Evolutionary conservation across 2,113 vertebrate species (phyloP).

Genomic region (Pteropus alecto): DNA sequence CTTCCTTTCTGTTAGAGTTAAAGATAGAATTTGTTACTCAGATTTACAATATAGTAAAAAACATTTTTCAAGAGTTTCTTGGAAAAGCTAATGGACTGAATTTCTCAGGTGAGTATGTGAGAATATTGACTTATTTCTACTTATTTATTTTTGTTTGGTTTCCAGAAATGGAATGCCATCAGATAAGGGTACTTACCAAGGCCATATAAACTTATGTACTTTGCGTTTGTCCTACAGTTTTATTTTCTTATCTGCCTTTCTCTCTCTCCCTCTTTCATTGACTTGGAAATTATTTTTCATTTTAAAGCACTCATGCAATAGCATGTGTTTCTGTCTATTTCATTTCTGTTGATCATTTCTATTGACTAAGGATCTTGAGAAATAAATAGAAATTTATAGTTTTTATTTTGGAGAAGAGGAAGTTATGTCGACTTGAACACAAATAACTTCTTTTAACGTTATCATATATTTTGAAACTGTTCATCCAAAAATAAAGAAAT

Average conservation of each 20-base stretch:
- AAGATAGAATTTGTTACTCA: neutral
- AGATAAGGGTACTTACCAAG: neutral
- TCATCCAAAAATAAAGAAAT: neutral
- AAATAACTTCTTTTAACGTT: neutral
- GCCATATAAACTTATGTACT: neutral
- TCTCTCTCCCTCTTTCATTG: neutral
- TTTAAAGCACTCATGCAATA: neutral
- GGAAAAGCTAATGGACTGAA: neutral
- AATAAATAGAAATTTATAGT: neutral
- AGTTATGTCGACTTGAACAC: neutral
- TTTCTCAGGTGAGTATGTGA: neutral
- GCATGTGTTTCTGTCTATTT: neutral
- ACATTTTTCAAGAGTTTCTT: neutral
- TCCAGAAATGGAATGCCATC: neutral
- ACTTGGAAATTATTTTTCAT: conserved; percentile 26
- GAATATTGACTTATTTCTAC: neutral
- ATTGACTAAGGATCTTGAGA: neutral
- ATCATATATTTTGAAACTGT: neutral
- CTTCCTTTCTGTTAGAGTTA: neutral
- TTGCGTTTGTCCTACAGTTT: neutral
- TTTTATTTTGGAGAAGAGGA: neutral
- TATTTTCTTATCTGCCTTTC: neutral
- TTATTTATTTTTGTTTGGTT: conserved; percentile 8
- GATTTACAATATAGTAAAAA: neutral
- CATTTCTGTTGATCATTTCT: neutral